Evolutionary conservation across 2,888 invertebrate genomes (phyloP).

Genomic region (Trileptium ribeirensis): DNA sequence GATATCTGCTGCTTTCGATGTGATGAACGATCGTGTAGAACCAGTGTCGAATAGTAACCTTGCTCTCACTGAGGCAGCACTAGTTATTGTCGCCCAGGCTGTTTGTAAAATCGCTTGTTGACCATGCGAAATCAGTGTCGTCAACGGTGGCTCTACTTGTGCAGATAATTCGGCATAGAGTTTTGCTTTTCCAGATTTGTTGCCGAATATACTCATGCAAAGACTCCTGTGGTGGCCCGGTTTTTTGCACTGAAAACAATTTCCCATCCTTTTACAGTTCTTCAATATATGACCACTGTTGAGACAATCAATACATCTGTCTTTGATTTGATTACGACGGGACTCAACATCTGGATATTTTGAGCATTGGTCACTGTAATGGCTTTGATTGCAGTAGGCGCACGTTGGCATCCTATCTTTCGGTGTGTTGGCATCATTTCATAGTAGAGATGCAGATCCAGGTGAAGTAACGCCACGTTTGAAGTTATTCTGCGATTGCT

Average conservation of each 20-base stretch:
- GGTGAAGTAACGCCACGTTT: too few relatives aligned
- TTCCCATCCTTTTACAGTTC: background rate
- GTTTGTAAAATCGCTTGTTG: background rate
- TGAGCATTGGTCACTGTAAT: background rate
- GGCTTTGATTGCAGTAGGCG: background rate
- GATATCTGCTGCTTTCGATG: too few relatives aligned
- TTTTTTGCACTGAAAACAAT: constrained; percentile 12
- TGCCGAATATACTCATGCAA: background rate
- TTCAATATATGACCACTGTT: background rate
- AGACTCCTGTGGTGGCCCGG: constrained; percentile 9
- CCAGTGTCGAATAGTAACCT: background rate
- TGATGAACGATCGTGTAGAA: background rate
- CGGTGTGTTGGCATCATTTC: background rate
- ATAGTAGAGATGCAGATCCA: background rate
- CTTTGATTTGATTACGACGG: background rate
- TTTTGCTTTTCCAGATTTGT: background rate
- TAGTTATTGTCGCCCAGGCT: background rate
- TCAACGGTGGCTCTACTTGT: background rate
- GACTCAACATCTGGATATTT: background rate
- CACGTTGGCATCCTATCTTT: too few relatives aligned
- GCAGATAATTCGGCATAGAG: background rate
- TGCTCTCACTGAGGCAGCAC: background rate
- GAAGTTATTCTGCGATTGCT: too few relatives aligned
- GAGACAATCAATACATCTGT: background rate
- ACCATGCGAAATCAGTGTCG: background rate